Conservation (phyloP, 2,797 vertebrate species). For the Antrozous pallidus region DNA sequence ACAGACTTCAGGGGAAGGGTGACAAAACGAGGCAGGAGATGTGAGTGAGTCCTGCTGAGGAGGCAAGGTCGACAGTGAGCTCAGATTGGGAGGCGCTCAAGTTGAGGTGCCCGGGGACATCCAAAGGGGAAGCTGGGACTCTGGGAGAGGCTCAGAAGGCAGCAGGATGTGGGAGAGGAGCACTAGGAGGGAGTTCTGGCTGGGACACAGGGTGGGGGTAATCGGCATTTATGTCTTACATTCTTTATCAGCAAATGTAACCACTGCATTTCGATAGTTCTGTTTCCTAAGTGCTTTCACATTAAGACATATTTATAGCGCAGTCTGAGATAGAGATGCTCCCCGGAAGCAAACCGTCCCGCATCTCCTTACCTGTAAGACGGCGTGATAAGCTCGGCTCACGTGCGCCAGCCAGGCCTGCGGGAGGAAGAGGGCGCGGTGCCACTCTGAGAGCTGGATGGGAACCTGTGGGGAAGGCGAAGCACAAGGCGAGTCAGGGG, state of each 20-base stretch:
- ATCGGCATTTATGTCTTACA: not conserved
- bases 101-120: not conserved
- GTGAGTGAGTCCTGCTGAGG: not conserved
- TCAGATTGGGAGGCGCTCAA: not conserved
- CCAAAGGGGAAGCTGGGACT: not conserved
- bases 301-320: not conserved
- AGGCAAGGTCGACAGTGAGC: not conserved
- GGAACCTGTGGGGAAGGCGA: slow-evolving; percentile 87
- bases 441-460: slow-evolving; percentile 96
- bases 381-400: slow-evolving; percentile 89
- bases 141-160: not conserved
- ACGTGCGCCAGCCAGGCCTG: slow-evolving; percentile 94
- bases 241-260: not conserved
- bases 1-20: not conserved
- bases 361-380: slow-evolving; percentile 87
- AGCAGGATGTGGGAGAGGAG: not conserved
- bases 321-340: not conserved
- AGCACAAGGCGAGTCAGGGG: not conserved
- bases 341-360: not conserved
- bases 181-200: not conserved
- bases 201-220: not conserved
- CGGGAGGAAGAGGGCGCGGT: slow-evolving; percentile 90
- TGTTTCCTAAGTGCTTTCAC: not conserved
- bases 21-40: not conserved
- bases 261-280: not conserved